Percentiles rank a stretch among this genome's conserved stretches.
phyloP scores from a whole-genome alignment of 2,888 invertebrate species.

The Leuctra nigra region DNA sequence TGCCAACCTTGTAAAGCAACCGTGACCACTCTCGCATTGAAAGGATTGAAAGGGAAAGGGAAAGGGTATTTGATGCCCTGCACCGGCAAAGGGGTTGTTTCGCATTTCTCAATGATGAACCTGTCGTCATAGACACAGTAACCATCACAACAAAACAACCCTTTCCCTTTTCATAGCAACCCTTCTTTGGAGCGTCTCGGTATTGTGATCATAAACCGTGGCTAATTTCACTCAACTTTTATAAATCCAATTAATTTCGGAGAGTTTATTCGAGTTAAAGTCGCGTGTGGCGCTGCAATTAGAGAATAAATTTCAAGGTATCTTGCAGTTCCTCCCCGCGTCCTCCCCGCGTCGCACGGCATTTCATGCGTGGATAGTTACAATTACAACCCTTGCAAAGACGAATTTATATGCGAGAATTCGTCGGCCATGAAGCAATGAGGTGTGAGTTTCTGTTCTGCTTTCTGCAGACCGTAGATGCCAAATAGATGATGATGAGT shows the following conservation, averaged over 20 bases:
- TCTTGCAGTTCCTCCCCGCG: no score
- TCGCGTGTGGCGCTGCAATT: no score
- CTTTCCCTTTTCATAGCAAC: conserved; percentile 11
- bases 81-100: conserved; percentile 4
- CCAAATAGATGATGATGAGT: no score
- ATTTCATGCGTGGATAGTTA: no score
- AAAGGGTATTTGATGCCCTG: conserved; percentile 9
- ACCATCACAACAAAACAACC: conserved; percentile 15
- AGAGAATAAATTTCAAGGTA: no score
- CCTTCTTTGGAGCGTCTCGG: neutral
- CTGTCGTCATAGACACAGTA: conserved; percentile 17
- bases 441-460: no score
- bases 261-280: neutral
- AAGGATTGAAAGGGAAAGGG: conserved; percentile 14
- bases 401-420: no score
- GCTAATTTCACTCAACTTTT: conserved; percentile 10
- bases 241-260: conserved; percentile 12
- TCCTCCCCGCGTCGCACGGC: no score
- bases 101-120: conserved; percentile 8
- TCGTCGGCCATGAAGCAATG: no score
- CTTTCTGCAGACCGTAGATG: no score
- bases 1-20: conserved; percentile 18
- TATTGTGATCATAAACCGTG: conserved; percentile 16
- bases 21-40: conserved; percentile 1
- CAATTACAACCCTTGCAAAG: no score